These are phyloP conservation scores for Petrocephalus zakoni DNA, from an alignment of 2,113 vertebrate species.

Conservation along the genomic window DNA sequence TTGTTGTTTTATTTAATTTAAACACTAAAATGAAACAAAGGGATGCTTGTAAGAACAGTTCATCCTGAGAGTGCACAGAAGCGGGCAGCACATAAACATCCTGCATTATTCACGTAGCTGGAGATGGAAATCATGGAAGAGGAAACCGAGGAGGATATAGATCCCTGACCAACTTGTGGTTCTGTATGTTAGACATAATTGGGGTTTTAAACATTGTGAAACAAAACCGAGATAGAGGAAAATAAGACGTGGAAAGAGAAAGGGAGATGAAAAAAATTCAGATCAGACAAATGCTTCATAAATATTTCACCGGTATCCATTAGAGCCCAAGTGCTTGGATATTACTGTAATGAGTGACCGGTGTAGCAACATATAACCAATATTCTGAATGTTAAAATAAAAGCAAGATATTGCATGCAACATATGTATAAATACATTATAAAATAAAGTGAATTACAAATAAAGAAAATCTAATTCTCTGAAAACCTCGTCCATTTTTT, in stretches of 20 bases:
- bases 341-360: not conserved
- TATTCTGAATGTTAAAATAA: not conserved
- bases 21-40: not conserved
- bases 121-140: not conserved
- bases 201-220: not conserved
- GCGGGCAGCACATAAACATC: not conserved
- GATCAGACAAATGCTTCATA: not conserved
- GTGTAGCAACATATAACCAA: not conserved
- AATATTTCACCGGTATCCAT: not conserved
- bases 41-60: not conserved
- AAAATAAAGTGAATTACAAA: not conserved
- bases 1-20: not conserved
- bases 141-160: not conserved
- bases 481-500: not conserved
- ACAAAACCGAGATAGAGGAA: not conserved
- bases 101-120: not conserved
- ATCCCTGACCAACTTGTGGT: not conserved
- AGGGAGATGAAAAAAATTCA: not conserved
- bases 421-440: not conserved
- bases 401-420: not conserved
- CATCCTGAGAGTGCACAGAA: not conserved
- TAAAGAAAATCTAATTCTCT: not conserved
- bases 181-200: not conserved
- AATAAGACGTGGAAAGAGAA: not conserved
- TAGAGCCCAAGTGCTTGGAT: not conserved